Conservation (phyloP, 2,113 vertebrate species). For the Chamaea fasciata region DNA sequence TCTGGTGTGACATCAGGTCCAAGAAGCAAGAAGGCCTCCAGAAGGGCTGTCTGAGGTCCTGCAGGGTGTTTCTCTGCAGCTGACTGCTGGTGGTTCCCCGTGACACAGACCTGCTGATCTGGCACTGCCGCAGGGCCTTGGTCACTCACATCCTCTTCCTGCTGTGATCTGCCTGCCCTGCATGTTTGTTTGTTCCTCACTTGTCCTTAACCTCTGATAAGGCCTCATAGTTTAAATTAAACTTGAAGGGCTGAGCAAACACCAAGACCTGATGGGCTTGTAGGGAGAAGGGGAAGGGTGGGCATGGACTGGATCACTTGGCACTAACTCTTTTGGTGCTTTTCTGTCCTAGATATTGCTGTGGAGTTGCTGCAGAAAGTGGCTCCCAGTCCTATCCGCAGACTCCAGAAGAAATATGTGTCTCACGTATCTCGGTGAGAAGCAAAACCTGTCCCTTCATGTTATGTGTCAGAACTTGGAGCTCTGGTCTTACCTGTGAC, state of each 20-base stretch:
- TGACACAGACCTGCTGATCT: background rate
- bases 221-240: background rate
- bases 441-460: background rate
- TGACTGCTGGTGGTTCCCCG: background rate
- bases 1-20: background rate
- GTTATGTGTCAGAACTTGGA: background rate
- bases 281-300: background rate
- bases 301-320: background rate
- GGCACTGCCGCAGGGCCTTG: background rate
- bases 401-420: constrained; percentile 95
- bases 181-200: background rate
- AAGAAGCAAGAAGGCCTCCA: background rate
- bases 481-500: background rate
- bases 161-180: background rate
- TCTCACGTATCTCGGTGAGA: constrained; percentile 90
- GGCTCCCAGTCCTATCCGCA: constrained; percentile 92
- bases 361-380: constrained; percentile 96
- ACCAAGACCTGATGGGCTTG: background rate
- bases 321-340: background rate
- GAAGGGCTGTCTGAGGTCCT: background rate
- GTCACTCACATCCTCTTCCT: background rate
- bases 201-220: background rate
- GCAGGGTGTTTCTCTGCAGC: background rate
- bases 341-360: constrained; percentile 85
- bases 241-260: background rate